Evolutionary conservation across 2,797 vertebrate species (phyloP), one percentile per base, ranked within the genome.

Genomic region (Euphonia xanthogaster): DNA sequence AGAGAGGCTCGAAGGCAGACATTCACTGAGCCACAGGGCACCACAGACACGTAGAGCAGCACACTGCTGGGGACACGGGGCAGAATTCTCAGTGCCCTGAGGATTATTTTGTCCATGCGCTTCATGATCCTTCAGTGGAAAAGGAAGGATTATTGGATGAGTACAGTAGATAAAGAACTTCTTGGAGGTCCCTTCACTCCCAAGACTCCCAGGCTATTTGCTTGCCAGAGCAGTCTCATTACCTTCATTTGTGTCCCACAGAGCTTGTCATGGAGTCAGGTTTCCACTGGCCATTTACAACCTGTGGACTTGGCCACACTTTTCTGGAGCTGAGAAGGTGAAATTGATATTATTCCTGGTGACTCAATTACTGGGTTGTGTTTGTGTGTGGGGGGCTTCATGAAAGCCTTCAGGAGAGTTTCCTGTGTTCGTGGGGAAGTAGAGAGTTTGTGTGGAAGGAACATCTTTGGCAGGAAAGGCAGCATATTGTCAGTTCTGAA

Each of bases 381-480:
- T 9, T 4, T 11, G 9, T 1, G 9, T 16, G 25, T 3, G 6
- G 4, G 22, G 7, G 4, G 2, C 3, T 9, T 84, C 51, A 68
- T 8, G 22, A 62, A 57, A 81, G 22, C 31, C 50, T 70, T 87
- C 42, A 65, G 58, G 48, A 70, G 31, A 85, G 14, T 47, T 65
- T 62, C 9, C 24, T 42, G 47, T 2, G 0, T 45, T 79, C 33
- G 30, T 6, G 20, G 30, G 44, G 33, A 70, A 63, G 42, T 4
- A 11, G 14, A 48, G n/a, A 47, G 28, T 25, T 79, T 30, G 20
- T 14, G n/a, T 61, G 72, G 50, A 90, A 66, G 45, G 37, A 78
- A 51, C 23, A 81, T 30, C 31, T 67, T 47, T 35, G 58, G 39
- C 39, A 77, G 45, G 35, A 80, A 74, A 58, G 14, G 48, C 35